phyloP scores from a whole-genome alignment of 1,140 invertebrate species.

The Diploscapter pachys region DNA sequence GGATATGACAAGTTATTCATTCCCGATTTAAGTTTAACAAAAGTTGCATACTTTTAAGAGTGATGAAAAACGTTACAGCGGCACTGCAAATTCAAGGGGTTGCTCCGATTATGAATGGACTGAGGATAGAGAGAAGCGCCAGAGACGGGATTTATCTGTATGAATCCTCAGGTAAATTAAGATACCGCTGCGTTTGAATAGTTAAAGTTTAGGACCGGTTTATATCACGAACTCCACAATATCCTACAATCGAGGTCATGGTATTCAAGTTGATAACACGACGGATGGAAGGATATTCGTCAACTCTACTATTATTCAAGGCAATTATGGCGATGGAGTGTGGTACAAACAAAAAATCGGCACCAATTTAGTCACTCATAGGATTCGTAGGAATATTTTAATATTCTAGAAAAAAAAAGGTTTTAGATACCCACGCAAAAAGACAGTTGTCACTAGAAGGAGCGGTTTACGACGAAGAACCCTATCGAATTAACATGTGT shows the following conservation, averaged over 20 bases:
- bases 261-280: slow-evolving; percentile 54
- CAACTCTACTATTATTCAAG: slow-evolving; percentile 47
- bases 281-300: slow-evolving; percentile 53
- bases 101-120: slow-evolving; percentile 57
- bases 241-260: slow-evolving; percentile 52
- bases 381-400: slow-evolving; percentile 17
- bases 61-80: slow-evolving; percentile 51
- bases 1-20: slow-evolving; percentile 50
- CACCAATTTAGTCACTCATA: slow-evolving; percentile 31
- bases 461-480: slow-evolving; percentile 39
- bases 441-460: no score
- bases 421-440: no score
- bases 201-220: slow-evolving; percentile 43
- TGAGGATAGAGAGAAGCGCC: slow-evolving; percentile 51
- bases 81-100: slow-evolving; percentile 58
- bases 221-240: slow-evolving; percentile 56
- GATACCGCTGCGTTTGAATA: not conserved
- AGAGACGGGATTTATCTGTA: slow-evolving; percentile 53
- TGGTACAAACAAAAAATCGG: slow-evolving; percentile 47
- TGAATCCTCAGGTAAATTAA: slow-evolving; percentile 35
- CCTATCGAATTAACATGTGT: slow-evolving; percentile 54
- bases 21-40: slow-evolving; percentile 16
- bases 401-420: no score
- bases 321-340: slow-evolving; percentile 57
- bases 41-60: slow-evolving; percentile 29